Conservation (phyloP, 1,140 invertebrate species). For the Pseudomyrmex gracilis region DNA sequence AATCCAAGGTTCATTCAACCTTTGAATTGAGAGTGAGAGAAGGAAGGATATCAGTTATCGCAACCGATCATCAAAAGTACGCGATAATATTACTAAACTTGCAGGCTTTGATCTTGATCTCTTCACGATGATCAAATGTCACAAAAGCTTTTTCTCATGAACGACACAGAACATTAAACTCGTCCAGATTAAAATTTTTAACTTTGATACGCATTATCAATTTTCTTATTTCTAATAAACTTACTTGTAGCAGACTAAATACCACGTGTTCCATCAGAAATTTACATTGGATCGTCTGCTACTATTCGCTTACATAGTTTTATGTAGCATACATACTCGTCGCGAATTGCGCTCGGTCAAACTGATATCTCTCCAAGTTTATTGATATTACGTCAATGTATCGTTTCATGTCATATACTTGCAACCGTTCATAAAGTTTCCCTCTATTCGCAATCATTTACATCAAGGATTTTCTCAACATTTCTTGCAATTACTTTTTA, state of each 20-base stretch:
- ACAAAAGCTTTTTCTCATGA: neutral
- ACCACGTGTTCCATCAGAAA: slow-evolving; percentile 50
- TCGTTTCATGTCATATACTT: slow-evolving; percentile 24
- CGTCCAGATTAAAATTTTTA: neutral
- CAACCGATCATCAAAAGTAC: neutral
- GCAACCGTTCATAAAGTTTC: neutral
- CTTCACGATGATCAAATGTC: too few species aligned
- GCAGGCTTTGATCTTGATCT: neutral
- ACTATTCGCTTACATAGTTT: neutral
- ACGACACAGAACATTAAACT: neutral
- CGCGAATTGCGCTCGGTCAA: neutral
- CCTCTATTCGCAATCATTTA: neutral
- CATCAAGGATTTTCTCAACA: neutral
- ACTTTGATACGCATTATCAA: neutral
- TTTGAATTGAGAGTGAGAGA: neutral
- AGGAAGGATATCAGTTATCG: neutral
- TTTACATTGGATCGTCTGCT: slow-evolving; percentile 52
- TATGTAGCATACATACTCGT: neutral
- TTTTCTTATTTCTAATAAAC: neutral
- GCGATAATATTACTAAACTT: neutral
- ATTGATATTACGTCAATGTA: slow-evolving; percentile 40
- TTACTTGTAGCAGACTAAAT: slow-evolving; percentile 51
- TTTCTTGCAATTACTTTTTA: neutral
- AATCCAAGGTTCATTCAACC: slow-evolving; percentile 44
- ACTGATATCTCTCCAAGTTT: slow-evolving; percentile 46